Evolutionary conservation across 2,888 invertebrate genomes (phyloP).

Genomic region (Stegophylla sp.): DNA sequence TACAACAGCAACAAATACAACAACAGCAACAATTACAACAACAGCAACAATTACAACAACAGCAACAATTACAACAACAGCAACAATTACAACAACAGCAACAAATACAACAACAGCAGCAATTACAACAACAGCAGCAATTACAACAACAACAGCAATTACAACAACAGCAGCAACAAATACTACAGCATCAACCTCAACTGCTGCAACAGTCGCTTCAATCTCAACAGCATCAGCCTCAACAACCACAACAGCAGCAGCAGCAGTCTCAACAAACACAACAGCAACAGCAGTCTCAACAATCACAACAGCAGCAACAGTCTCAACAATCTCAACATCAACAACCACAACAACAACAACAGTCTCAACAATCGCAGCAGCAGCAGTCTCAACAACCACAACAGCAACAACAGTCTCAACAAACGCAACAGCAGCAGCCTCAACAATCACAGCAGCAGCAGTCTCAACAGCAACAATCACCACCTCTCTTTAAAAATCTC

Average conservation of each 20-base stretch:
- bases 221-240: not conserved
- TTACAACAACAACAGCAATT: not conserved
- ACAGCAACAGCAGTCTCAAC: not conserved
- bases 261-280: not conserved
- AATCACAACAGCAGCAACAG: not conserved
- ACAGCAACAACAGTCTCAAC: not conserved
- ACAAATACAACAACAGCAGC: conserved; percentile 9
- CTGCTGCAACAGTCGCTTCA: not conserved
- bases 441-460: not conserved
- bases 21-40: conserved; percentile 9
- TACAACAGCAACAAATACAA: conserved; percentile 21
- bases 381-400: not conserved
- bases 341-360: not conserved
- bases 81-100: conserved; percentile 19
- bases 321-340: not conserved
- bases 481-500: not conserved
- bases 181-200: not conserved
- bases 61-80: conserved; percentile 2
- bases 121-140: not conserved
- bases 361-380: not conserved
- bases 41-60: too few relatives aligned
- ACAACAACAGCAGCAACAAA: conserved; percentile 8
- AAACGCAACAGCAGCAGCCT: not conserved
- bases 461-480: not conserved
- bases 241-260: not conserved